phyloP scores from a whole-genome alignment of 2,888 invertebrate genomes.

The Troides helena region DNA sequence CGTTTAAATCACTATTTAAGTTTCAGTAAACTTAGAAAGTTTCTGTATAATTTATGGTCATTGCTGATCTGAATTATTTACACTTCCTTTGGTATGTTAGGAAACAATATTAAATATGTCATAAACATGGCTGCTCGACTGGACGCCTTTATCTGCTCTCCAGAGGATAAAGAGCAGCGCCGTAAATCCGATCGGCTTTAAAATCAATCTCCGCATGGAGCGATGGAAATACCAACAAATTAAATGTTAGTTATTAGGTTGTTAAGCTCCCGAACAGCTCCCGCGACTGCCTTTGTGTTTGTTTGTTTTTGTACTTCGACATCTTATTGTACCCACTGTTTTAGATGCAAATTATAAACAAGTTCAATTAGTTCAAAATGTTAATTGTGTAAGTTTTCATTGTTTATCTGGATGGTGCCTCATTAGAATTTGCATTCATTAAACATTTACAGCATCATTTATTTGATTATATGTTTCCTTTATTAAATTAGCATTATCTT shows the following conservation, averaged over 20 bases:
- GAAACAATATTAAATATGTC: constrained; percentile 33
- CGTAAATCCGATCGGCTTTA: constrained; percentile 47
- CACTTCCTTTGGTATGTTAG: constrained; percentile 1
- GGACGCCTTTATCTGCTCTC: constrained; percentile 43
- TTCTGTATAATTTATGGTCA: constrained; percentile 8
- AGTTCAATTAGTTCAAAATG: neutral
- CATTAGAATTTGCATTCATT: too few relatives aligned
- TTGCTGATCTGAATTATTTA: constrained; percentile 10
- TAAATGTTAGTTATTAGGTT: constrained; percentile 40
- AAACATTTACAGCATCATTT: too few relatives aligned
- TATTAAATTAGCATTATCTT: too few relatives aligned
- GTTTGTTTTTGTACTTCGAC: constrained; percentile 27
- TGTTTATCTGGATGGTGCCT: neutral
- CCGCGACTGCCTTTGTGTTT: constrained; percentile 30
- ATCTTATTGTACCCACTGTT: constrained; percentile 10
- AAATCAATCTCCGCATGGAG: constrained; percentile 51
- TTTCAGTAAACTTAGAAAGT: neutral
- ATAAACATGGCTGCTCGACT: constrained; percentile 30
- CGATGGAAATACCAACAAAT: constrained; percentile 40
- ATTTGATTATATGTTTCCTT: too few relatives aligned
- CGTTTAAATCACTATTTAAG: neutral
- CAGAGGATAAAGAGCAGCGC: constrained; percentile 33
- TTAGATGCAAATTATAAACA: neutral
- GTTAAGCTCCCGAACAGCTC: constrained; percentile 38
- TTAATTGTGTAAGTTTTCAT: neutral